Evolutionary conservation across 2,888 invertebrate species (phyloP), one percentile per base, ranked within the genome.

Genomic region (Orthosia cruda): DNA sequence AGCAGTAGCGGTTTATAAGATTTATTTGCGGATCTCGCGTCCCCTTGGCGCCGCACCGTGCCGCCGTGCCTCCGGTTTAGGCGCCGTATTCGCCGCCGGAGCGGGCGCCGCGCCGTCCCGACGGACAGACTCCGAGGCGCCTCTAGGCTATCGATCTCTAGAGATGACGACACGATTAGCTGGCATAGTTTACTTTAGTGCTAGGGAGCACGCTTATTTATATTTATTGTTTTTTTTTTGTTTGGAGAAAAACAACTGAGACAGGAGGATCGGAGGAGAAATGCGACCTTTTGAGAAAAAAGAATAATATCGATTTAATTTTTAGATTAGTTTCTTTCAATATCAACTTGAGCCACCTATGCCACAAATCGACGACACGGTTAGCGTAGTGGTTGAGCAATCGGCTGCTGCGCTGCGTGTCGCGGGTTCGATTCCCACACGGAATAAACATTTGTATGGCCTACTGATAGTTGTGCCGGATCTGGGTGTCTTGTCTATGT

Each of bases 91-190:
- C 32, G 83, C 78, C 82, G 85, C 59, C 88, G 83, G 81, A 66
- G 18, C 71, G 72, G 81, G 95, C 96, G 96, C 93, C 96, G 93
- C 88, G 93, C 95, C 88, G 96, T 95, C 96, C 96, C 95, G 95
- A 74, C 95, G 93, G 92, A 83, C 95, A 96, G 96, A 96, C 96
- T 89, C 86, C 79, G 80, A 84, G 96, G 92, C 95, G 92, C 86
- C 91, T 87, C 83, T 84, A 80, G 83, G 86, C 90, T 91, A 95
- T 95, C 92, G 95, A 95, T 95, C 93, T 89, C 89, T 18, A 32
- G 88, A 89, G 93, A 93, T 93, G 90, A 90, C 89, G 88, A 88
- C 82, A 85, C 82, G 68, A 81, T 77, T 83, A 75, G 61, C 83
- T 70, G 71, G 45, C 68, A 77, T 74, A 79, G 72, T 81, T 87